These are phyloP conservation scores for Phaenicophaeus curvirostris DNA, from an alignment of 2,797 vertebrate genomes.

Conservation along the genomic window DNA sequence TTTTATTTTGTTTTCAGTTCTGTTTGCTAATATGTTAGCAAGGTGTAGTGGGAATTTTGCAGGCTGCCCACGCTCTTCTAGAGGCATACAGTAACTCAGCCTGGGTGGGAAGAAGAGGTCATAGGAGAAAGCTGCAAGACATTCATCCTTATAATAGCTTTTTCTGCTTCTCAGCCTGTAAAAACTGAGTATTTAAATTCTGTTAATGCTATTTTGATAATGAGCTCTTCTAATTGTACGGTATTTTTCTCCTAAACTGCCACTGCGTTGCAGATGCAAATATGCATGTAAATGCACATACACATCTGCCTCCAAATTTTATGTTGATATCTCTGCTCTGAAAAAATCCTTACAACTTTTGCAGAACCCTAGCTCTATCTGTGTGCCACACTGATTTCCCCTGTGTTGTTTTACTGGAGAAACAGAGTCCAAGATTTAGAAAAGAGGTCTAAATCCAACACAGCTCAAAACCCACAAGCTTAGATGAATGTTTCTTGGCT, in stretches of 20 bases:
- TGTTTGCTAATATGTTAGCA: not conserved
- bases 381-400: not conserved
- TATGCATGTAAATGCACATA: not conserved
- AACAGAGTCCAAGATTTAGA: not conserved
- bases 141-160: not conserved
- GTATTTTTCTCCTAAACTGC: not conserved
- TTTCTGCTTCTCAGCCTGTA: not conserved
- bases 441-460: not conserved
- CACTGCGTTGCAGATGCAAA: not conserved
- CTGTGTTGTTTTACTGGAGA: not conserved
- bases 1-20: not conserved
- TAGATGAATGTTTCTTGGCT: conserved; percentile 25
- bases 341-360: not conserved
- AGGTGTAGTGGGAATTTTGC: not conserved
- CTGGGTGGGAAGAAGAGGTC: not conserved
- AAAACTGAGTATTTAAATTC: not conserved
- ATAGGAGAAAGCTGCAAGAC: not conserved
- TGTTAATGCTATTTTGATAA: not conserved
- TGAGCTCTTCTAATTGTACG: not conserved
- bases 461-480: not conserved
- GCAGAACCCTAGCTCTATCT: not conserved
- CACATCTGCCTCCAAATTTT: not conserved
- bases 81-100: not conserved
- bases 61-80: not conserved
- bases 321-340: not conserved